A percentile compares a stretch with the other conserved stretches of the same genome.
phyloP scores from a whole-genome alignment of 2,113 vertebrate species.

The Tichodroma muraria region DNA sequence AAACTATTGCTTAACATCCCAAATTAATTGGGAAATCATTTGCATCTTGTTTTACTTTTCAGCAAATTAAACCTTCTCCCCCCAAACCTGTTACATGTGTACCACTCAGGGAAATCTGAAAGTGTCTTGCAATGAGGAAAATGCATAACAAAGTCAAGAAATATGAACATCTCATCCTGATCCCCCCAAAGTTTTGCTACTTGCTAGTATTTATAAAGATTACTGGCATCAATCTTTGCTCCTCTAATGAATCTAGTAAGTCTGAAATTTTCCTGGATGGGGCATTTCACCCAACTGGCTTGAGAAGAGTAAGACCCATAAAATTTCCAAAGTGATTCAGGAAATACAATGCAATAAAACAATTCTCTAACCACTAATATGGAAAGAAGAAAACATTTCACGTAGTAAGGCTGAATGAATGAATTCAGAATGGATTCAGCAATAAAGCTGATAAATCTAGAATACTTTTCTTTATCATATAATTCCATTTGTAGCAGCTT shows the following conservation, averaged over 20 bases:
- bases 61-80: not conserved
- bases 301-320: not conserved
- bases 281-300: not conserved
- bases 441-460: not conserved
- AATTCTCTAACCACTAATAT: not conserved
- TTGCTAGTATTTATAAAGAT: not conserved
- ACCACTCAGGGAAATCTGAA: not conserved
- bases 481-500: slow-evolving; percentile 26
- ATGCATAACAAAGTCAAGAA: not conserved
- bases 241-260: not conserved
- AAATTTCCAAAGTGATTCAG: not conserved
- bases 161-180: not conserved
- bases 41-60: not conserved
- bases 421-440: not conserved
- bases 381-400: not conserved
- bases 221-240: not conserved
- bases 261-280: not conserved
- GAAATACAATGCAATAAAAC: not conserved
- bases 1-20: not conserved
- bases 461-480: not conserved
- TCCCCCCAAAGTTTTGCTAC: not conserved
- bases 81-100: not conserved
- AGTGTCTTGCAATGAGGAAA: not conserved
- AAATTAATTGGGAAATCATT: not conserved
- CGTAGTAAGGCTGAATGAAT: not conserved